phyloP scores from a whole-genome alignment of 2,113 vertebrate species.

The Grammomys surdaster region DNA sequence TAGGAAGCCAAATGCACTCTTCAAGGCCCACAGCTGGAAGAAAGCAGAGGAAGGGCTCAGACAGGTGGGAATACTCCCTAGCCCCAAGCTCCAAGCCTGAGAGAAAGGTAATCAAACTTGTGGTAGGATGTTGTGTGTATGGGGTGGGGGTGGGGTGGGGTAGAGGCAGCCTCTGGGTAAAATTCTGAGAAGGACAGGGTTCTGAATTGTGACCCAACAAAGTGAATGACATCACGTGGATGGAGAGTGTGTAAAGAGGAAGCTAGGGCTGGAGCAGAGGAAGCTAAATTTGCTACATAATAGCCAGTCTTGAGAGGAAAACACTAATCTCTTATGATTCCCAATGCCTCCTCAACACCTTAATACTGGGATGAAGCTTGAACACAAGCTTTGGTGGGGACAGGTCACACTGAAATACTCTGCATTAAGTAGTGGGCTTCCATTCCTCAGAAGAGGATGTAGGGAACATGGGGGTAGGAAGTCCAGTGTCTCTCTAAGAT shows the following conservation, averaged over 20 bases:
- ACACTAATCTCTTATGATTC: neutral
- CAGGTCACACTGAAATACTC: neutral
- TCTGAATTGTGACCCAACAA: neutral
- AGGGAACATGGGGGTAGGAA: neutral
- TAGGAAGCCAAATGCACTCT: neutral
- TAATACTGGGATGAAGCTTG: neutral
- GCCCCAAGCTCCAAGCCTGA: neutral
- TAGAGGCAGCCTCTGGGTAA: neutral
- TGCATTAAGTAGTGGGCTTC: neutral
- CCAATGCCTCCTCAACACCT: neutral
- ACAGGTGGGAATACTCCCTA: neutral
- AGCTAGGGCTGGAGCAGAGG: neutral
- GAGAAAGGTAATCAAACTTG: neutral
- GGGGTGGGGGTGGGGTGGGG: rapidly evolving
- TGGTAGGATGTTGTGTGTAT: no score
- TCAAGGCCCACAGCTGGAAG: neutral
- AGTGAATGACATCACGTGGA: neutral
- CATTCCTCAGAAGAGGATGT: neutral
- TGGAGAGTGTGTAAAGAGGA: neutral
- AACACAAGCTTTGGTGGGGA: neutral
- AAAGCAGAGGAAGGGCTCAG: neutral
- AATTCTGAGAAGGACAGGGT: neutral
- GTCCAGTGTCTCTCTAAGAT: neutral
- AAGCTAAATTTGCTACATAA: neutral
- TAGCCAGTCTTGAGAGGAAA: neutral